Percentiles rank a stretch among this genome's conserved stretches.
These are phyloP conservation scores for Euura lappo DNA, from an alignment of 1,140 invertebrate genomes.

Conservation along the genomic window DNA sequence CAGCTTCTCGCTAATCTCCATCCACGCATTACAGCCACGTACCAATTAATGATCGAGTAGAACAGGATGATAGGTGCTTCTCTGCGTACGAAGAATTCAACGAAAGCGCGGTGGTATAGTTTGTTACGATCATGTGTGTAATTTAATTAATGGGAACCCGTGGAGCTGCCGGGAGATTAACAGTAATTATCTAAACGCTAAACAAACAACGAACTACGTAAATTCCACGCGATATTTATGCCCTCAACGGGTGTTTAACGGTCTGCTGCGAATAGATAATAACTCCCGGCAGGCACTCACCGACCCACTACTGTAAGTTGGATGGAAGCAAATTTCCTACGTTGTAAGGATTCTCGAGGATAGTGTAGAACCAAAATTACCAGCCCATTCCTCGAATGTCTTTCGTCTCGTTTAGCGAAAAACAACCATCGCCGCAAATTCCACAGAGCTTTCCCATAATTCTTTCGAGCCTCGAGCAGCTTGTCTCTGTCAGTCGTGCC, in stretches of 20 bases:
- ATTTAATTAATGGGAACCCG: background rate
- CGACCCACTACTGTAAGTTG: no score
- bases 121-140: background rate
- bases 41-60: background rate
- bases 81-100: no score
- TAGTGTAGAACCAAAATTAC: no score
- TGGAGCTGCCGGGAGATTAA: no score
- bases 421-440: constrained; percentile 1
- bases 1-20: constrained; percentile 6
- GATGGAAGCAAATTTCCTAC: background rate
- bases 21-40: constrained; percentile 1
- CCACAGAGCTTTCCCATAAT: background rate
- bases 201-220: no score
- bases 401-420: constrained; percentile 7
- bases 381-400: background rate
- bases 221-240: no score
- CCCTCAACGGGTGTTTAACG: no score
- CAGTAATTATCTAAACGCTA: no score
- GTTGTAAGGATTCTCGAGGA: background rate
- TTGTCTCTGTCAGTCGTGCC: constrained; percentile 1
- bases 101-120: no score
- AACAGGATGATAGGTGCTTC: no score
- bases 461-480: background rate
- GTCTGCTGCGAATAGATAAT: no score
- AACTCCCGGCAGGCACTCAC: no score